These are phyloP conservation scores for Lycaena phlaeas DNA, from an alignment of 2,888 invertebrate genomes.

Conservation along the genomic window DNA sequence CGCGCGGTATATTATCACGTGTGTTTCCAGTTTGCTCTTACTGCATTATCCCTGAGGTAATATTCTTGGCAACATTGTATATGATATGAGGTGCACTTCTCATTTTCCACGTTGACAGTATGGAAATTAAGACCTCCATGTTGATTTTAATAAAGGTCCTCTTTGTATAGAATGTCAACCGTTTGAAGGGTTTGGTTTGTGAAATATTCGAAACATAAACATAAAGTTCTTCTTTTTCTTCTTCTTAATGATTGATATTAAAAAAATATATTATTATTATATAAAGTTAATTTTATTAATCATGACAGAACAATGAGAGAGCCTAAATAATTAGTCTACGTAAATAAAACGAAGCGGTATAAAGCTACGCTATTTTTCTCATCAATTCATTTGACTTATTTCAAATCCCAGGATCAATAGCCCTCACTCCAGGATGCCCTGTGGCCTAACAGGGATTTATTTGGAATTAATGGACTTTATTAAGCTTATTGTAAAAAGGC, in stretches of 20 bases:
- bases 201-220: no score
- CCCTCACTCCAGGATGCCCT: constrained; percentile 19
- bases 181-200: no score
- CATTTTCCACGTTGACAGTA: constrained; percentile 49
- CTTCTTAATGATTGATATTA: no score
- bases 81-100: constrained; percentile 40
- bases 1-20: constrained; percentile 8
- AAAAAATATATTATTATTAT: no score
- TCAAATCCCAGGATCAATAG: constrained; percentile 21
- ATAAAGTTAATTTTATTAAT: no score
- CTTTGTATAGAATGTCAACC: no score
- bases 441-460: constrained; percentile 40
- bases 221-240: no score
- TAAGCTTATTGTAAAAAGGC: constrained; percentile 37
- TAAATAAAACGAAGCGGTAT: no score
- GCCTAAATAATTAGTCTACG: no score
- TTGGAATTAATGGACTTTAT: constrained; percentile 36
- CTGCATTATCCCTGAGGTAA: constrained; percentile 26
- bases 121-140: constrained; percentile 46
- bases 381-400: constrained; percentile 19
- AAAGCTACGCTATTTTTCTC: constrained; percentile 19
- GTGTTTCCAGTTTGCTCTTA: constrained; percentile 18
- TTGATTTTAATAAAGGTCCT: constrained; percentile 50
- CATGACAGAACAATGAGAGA: no score
- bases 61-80: constrained; percentile 25